Percentiles rank a stretch among this genome's conserved stretches.
phyloP scores from a whole-genome alignment of 2,888 invertebrate genomes.

The Epinotia demarniana region DNA sequence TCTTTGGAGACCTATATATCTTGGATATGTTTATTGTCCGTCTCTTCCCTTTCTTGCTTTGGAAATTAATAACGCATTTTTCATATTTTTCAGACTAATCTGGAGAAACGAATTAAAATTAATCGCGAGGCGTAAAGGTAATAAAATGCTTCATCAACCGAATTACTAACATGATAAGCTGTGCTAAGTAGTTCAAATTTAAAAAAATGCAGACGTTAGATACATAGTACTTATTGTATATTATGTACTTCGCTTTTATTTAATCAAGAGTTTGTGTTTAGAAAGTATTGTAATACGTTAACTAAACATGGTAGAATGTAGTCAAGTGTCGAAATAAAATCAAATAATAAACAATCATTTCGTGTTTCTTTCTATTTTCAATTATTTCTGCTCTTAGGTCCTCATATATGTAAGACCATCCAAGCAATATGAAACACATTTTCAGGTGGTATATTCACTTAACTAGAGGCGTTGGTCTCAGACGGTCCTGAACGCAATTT shows the following conservation, averaged over 20 bases:
- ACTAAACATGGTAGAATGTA: neutral
- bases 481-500: no score
- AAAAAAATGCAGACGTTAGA: neutral
- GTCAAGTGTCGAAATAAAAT: neutral
- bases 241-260: neutral
- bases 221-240: neutral
- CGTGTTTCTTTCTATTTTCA: neutral
- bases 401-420: no score
- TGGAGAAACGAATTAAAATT: neutral
- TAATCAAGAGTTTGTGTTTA: neutral
- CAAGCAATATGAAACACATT: no score
- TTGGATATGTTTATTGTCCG: no score
- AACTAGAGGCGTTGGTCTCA: no score
- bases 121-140: neutral
- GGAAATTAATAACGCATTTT: neutral
- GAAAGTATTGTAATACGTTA: neutral
- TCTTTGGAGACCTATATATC: no score
- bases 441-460: no score
- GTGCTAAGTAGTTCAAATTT: neutral
- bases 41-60: neutral
- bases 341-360: neutral
- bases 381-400: neutral
- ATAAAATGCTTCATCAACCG: neutral
- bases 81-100: constrained; percentile 8
- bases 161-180: neutral